These are phyloP conservation scores for Agrypnus murinus DNA, from an alignment of 2,888 invertebrate genomes.

Conservation along the genomic window DNA sequence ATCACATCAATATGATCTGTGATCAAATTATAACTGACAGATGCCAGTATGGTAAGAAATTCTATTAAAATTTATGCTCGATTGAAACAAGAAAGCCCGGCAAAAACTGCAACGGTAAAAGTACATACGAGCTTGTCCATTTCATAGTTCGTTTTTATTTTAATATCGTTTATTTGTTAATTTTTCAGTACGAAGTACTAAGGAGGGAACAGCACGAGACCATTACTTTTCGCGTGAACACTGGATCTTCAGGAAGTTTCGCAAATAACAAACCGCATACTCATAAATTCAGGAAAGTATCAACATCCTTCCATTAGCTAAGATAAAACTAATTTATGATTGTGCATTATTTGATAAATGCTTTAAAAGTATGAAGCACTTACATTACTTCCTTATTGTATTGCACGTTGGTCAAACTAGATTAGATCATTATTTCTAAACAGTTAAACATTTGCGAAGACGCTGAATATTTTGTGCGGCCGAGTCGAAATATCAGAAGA, in stretches of 20 bases:
- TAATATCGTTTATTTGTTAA: neutral
- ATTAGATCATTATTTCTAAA: too few species aligned
- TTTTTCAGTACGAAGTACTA: slow-evolving; percentile 46
- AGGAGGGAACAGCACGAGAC: slow-evolving; percentile 39
- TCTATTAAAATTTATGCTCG: slow-evolving; percentile 70
- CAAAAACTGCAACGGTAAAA: slow-evolving; percentile 39
- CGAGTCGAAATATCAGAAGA: too few species aligned
- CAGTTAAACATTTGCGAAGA: too few species aligned
- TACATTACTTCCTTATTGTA: too few species aligned
- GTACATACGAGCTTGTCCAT: neutral
- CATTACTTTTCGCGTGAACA: slow-evolving; percentile 39
- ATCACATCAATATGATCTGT: slow-evolving; percentile 24
- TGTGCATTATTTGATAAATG: too few species aligned
- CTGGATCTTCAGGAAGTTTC: slow-evolving; percentile 9
- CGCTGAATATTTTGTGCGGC: too few species aligned
- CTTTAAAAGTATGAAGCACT: too few species aligned
- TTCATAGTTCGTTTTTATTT: neutral
- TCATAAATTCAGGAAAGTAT: slow-evolving; percentile 50
- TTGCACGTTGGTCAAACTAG: too few species aligned
- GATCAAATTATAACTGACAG: slow-evolving; percentile 33
- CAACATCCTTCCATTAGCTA: too few species aligned
- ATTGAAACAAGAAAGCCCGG: slow-evolving; percentile 62
- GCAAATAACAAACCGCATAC: slow-evolving; percentile 12
- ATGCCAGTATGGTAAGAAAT: slow-evolving; percentile 67
- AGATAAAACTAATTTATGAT: too few species aligned